Base-by-base conservation (phyloP, 2,888 invertebrate genomes). In the Microctonus hyperodae region DNA sequence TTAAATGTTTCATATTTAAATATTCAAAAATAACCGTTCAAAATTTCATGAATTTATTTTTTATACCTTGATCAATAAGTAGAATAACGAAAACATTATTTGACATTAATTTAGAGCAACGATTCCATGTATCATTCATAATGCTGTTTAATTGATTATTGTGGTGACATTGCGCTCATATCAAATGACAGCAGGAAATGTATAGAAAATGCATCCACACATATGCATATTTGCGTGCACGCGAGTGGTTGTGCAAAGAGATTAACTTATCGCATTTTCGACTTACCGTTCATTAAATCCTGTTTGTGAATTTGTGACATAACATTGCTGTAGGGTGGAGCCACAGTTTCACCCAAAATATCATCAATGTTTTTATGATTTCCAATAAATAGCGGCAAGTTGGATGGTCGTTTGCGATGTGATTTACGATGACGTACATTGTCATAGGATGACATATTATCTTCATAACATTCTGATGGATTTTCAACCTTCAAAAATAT, bases 331-430 rank as follows among this genome's bases (percentile, higher is more conserved):
- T 75, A 77, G 37, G 76, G 76, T 31, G 78, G 74, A 40, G 75
- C 69, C 59, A 80, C 73, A 16, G 76, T 75, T 40, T 79, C 79
- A 56, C 95, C 96, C 69, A 97, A 86, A 80, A 97, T 89, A 79
- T 97, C 96, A 81, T 96, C 96, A 74, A 96, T 95, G 83, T 95
- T 93, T 50, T 91, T 91, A 83, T 93, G 93, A 65, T 90, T 89
- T 11, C 95, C 94, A 73, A 95, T 94, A 82, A 94, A 97, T 64
- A 89, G 84, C 64, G 86, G 86, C 80, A 81, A 72, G 28, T 79
- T 80, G 4, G 79, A 73, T 33, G 83, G 79, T 61, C 82, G 75
- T 68, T 82, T 82, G 35, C 79, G 77, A n/a, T 78, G 76, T 6
- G 79, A 74, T 55, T 77, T 73, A 73, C 76, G 76, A 65, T 70